These are phyloP conservation scores for Cyphomyrus plagiostoma DNA, from an alignment of 2,113 vertebrate species.

Conservation along the genomic window DNA sequence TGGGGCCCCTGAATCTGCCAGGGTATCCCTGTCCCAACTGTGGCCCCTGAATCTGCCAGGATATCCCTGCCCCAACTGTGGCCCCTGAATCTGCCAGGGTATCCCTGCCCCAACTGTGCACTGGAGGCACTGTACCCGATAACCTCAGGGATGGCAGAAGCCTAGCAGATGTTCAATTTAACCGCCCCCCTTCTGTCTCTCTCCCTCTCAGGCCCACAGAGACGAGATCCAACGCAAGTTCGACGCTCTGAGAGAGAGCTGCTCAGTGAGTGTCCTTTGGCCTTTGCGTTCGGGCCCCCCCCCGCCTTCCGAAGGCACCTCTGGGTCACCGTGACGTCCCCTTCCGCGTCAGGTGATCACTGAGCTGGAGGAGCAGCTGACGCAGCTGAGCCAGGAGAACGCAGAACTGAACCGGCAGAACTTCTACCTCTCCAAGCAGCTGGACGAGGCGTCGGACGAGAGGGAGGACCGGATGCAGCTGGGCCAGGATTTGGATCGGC, in stretches of 20 bases:
- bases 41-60: not conserved
- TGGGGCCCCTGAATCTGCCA: too few relatives aligned
- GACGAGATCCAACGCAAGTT: constrained; percentile 99
- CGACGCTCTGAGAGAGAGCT: constrained; percentile 97
- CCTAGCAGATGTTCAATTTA: not conserved
- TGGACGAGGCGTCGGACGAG: constrained; percentile 86
- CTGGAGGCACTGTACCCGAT: not conserved
- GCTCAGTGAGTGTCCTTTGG: constrained; percentile 81
- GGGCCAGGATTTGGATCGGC: constrained; percentile 86
- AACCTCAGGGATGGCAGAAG: not conserved
- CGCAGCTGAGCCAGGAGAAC: constrained; percentile 93
- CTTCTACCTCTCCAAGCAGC: constrained; percentile 95
- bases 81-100: not conserved
- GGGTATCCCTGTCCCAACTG: too few relatives aligned
- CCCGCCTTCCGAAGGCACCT: too few relatives aligned
- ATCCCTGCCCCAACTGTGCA: too few relatives aligned
- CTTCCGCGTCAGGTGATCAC: constrained; percentile 77
- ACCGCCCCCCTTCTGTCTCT: constrained; percentile 35
- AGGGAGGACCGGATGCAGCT: constrained; percentile 82
- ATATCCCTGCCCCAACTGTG: too few relatives aligned
- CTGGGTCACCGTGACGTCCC: not conserved
- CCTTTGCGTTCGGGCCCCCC: not conserved
- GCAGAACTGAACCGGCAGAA: constrained; percentile 96
- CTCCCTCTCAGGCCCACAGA: constrained; percentile 78
- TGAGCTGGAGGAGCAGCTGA: constrained; percentile 94